Conservation (phyloP, 2,113 vertebrate species). For the Lamprotornis superbus region DNA sequence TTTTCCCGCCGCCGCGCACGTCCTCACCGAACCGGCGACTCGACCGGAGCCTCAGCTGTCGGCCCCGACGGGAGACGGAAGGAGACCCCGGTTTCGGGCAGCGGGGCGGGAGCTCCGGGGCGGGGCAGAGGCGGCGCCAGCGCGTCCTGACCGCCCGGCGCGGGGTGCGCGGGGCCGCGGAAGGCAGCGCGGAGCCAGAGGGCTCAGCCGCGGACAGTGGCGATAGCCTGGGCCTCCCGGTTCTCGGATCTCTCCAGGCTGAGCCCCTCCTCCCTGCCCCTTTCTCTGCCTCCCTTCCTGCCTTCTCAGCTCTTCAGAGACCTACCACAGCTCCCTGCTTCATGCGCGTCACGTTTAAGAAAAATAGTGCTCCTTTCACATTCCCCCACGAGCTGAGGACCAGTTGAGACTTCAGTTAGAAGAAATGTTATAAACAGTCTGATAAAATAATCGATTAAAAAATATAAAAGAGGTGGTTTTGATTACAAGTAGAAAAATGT, state of each 20-base stretch:
- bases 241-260: rapidly evolving
- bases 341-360: rapidly evolving
- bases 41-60: rapidly evolving
- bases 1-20: background rate
- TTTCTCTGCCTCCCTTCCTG: background rate
- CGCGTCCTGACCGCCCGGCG: background rate
- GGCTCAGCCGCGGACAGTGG: rapidly evolving
- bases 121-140: background rate
- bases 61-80: background rate
- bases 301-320: rapidly evolving
- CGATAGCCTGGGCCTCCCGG: rapidly evolving
- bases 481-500: background rate
- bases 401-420: background rate
- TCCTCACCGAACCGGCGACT: background rate
- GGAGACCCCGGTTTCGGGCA: background rate
- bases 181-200: rapidly evolving
- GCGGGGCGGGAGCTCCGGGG: background rate
- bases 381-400: rapidly evolving
- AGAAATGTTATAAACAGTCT: background rate
- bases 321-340: background rate
- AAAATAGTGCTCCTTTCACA: background rate
- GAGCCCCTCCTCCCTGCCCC: background rate
- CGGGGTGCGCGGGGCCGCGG: background rate
- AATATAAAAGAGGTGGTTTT: background rate
- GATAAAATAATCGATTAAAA: background rate